Percentiles rank a stretch among this genome's conserved stretches.
Evolutionary conservation across 2,888 invertebrate genomes (phyloP).

Genomic region (Trichopoda pennipes): DNA sequence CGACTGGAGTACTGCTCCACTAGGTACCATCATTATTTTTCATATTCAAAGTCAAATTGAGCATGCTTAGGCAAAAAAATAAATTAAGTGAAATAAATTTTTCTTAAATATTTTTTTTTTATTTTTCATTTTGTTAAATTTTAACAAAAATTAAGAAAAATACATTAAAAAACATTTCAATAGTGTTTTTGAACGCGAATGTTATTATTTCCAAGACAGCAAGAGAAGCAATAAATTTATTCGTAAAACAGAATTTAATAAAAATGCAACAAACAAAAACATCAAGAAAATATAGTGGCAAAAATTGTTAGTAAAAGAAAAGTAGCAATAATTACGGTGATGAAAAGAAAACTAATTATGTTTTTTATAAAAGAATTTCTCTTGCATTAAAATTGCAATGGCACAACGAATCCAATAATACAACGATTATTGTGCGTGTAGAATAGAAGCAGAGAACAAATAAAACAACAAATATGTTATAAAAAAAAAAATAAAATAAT

Average conservation of each 20-base stretch:
- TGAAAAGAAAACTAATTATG: constrained; percentile 61
- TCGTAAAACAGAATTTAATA: not conserved
- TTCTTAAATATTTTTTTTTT: no score
- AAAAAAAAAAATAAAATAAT: constrained; percentile 28
- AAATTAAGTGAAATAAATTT: not conserved
- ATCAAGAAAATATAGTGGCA: constrained; percentile 34
- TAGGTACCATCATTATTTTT: not conserved
- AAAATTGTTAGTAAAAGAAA: constrained; percentile 8
- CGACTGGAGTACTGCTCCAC: not conserved
- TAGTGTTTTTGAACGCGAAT: constrained; percentile 38
- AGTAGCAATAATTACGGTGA: constrained; percentile 22
- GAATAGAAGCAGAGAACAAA: constrained; percentile 29
- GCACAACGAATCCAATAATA: constrained; percentile 51
- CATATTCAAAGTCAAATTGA: constrained; percentile 14
- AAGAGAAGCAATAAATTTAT: not conserved
- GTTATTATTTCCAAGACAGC: constrained; percentile 12
- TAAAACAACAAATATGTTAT: constrained; percentile 17
- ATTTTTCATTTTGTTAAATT: no score
- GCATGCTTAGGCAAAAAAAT: constrained; percentile 7
- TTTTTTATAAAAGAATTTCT: constrained; percentile 64
- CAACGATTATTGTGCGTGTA: constrained; percentile 63
- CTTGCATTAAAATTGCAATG: constrained; percentile 63
- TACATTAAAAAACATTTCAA: constrained; percentile 4
- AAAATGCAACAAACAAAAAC: not conserved
- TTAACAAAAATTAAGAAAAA: not conserved